Conservation (phyloP, 2,888 invertebrate species). For the Polietes domitor region DNA sequence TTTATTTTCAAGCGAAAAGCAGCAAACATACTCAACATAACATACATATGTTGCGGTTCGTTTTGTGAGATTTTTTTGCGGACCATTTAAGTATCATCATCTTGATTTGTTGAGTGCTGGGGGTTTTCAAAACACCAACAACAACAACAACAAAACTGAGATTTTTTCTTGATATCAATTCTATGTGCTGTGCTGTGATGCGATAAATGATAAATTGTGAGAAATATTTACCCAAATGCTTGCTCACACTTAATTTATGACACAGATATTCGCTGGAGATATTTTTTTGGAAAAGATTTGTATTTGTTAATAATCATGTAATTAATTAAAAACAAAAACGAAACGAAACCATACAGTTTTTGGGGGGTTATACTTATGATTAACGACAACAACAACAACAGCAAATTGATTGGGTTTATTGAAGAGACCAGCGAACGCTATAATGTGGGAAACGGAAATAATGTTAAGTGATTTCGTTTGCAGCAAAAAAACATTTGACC, state of each 20-base stretch:
- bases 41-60: not conserved
- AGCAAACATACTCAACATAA: too few species aligned
- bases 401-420: not conserved
- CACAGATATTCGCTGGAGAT: not conserved
- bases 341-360: not conserved
- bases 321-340: not conserved
- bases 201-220: conserved; percentile 11
- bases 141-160: not conserved
- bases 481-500: not conserved
- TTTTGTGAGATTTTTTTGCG: conserved; percentile 11
- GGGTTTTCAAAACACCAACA: not conserved
- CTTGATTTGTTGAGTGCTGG: conserved; percentile 28
- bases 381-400: not conserved
- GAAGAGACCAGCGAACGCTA: not conserved
- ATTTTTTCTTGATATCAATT: conserved; percentile 5
- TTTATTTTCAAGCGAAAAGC: not conserved
- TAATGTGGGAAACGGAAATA: not conserved
- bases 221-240: conserved; percentile 1
- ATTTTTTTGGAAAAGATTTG: not conserved
- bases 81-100: not conserved
- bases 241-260: not conserved
- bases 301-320: conserved; percentile 1
- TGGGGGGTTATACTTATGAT: not conserved
- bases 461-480: not conserved
- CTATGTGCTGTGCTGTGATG: not conserved